These are phyloP conservation scores for Ochotona curzoniae DNA, from an alignment of 2,113 vertebrate species.

Conservation along the genomic window DNA sequence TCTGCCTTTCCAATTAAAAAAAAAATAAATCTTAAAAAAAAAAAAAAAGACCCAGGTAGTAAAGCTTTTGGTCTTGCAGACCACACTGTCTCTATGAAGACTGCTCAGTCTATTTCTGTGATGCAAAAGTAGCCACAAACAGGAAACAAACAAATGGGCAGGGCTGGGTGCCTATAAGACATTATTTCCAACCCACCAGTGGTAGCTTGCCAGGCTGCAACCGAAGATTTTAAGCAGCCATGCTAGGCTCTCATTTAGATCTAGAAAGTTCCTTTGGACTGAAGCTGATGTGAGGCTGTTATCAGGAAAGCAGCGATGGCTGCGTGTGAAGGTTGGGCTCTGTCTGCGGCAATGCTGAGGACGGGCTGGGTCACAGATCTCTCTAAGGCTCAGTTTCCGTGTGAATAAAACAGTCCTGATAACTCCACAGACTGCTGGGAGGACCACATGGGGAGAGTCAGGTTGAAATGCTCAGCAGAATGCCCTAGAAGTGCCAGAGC, in stretches of 20 bases:
- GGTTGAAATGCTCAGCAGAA: not conserved
- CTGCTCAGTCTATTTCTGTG: not conserved
- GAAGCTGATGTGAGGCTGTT: not conserved
- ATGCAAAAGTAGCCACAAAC: not conserved
- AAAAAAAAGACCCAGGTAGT: not conserved
- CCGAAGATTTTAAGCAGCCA: not conserved
- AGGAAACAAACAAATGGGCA: not conserved
- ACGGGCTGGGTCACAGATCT: not conserved
- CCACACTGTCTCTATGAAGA: not conserved
- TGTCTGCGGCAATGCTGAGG: not conserved
- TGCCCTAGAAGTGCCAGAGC: not conserved
- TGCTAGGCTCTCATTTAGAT: not conserved
- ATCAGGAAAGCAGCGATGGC: not conserved
- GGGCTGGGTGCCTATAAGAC: not conserved
- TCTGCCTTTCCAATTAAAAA: too few species aligned
- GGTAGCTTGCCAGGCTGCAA: not conserved
- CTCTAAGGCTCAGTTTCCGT: not conserved
- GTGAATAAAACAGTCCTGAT: not conserved
- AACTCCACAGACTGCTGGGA: not conserved
- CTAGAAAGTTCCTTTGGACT: not conserved
- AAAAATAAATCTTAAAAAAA: too few species aligned
- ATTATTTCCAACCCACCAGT: not conserved
- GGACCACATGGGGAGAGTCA: not conserved
- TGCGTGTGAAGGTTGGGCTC: not conserved
- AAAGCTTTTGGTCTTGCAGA: not conserved